Evolutionary conservation across 35 echinoderm and acorn worm species (phyloP).

Genomic region (Lytechinus pictus): DNA sequence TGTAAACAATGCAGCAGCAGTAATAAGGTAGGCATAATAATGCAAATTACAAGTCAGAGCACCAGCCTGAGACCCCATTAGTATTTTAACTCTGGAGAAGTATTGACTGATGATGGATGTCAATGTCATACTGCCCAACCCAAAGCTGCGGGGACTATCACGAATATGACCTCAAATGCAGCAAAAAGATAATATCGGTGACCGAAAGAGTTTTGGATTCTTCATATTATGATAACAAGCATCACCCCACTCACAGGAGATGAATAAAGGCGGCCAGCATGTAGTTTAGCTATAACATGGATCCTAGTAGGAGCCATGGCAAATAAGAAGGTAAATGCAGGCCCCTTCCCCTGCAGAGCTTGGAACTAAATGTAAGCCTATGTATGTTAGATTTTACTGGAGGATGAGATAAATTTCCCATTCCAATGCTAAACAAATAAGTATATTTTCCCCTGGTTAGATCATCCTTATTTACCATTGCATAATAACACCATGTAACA

Average conservation of each 20-base stretch:
- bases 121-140: slow-evolving; percentile 17
- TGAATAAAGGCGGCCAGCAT: neutral
- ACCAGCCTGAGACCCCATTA: neutral
- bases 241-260: neutral
- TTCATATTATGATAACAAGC: neutral
- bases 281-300: no score
- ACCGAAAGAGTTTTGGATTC: neutral
- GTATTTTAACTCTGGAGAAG: neutral
- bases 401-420: neutral
- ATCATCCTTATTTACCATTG: neutral
- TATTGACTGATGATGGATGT: neutral
- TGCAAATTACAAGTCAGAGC: neutral
- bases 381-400: neutral
- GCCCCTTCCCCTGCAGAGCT: neutral
- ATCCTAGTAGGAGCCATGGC: no score
- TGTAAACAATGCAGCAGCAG: neutral
- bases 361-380: neutral
- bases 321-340: neutral
- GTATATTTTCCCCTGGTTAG: neutral
- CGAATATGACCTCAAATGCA: slow-evolving; percentile 9
- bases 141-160: neutral
- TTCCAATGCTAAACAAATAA: neutral
- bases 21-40: neutral
- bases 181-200: neutral
- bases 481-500: neutral